Evolutionary conservation across 30 jellyfish, hydroid and myxozoan species (phyloP), one percentile per base, ranked within the genome.

Genomic region (Morbakka virulenta): DNA sequence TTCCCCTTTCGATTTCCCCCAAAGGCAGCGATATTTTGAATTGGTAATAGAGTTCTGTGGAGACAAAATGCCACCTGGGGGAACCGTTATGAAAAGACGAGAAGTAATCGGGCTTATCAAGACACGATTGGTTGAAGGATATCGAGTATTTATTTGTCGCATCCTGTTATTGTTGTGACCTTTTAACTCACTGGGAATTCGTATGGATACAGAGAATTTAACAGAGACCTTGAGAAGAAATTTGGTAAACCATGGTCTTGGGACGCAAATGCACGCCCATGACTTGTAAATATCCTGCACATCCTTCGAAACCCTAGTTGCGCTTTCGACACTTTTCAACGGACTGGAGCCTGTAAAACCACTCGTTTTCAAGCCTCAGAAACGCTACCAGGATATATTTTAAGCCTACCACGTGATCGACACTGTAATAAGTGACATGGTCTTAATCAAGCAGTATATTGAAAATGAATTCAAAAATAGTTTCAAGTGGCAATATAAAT

Each of bases 361-460:
- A 74, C 86, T 74, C 35, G 76, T 74, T 14, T 30, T 53, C 67
- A 74, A 51, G 52, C 34, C 62, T 32, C 86, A 74, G 62, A 52
- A 76, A 74, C 57, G 76, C 31, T 53, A 74, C 66, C 76, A 74
- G 35, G 86, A 74, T 51, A 53, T 74, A 53, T 74, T 51, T 74
- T 76, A 74, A 74, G 76, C 86, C 86, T 74, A 74, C 32, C 86
- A 32, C 33, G 62, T 74, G 77, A 74, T 53, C 31, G 79, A 67
- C 67, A 67, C 64, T 28, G 79, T 67, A 72, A 50, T 50, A 26
- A 35, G 30, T 61, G 49, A 72, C 62, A 62, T 72, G n/a, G 51
- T 61, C 84, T 50, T 72, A 62, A 72, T 28, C 30, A 33, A 64
- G 53, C 74, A 30, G 62, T 50, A 72, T 49, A 64, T 72, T 29